Base-by-base conservation (phyloP, 2,797 vertebrate species). In the Paedocypris micromegethes region DNA sequence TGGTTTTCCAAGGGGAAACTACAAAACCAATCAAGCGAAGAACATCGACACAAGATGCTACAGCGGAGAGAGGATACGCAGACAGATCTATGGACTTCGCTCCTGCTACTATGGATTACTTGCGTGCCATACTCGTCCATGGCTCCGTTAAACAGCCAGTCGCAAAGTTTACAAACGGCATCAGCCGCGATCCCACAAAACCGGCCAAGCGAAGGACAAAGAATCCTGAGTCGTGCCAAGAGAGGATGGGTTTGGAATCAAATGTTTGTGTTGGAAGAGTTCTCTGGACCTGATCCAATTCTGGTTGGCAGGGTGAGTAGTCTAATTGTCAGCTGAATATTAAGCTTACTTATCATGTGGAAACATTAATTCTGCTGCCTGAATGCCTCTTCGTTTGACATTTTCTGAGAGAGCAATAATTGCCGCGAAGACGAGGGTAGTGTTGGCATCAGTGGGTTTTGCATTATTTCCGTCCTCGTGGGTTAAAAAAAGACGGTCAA, bases 181-280 rank as follows among this genome's bases (percentile, higher is more conserved):
- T 91, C 90, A 76, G 81, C 82, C 74, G 83, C 83, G 79, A 89
- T 84, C 85, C 90, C 87, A 75, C 88, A 39, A 23, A 66, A 81
- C 81, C 85, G 86, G 75, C 85, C 90, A 83, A 88, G 75, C 79
- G 92, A 94, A 90, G 94, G 94, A 85, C 92, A 93, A 84, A 92
- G 88, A 85, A 85, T 94, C 87, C 91, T 98, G 87, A 95, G 90
- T 82, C 93, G 96, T 74, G 93, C 93, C 88, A 98, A 94, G 87
- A 94, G 96, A 88, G 96, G 96, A 88, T 98, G 96, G 96, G 96
- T 98, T 89, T 98, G 95, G 96, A 98, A 98, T 89, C 96, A 98
- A 93, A 98, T 98, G 96, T 98, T 98, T 91, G 96, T 98, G 81
- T 83, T 98, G 87, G 96, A 98, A 89, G 96, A 98, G 86, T 98